Evolutionary conservation across 1,140 invertebrate genomes (phyloP).

Genomic region (Colletes latitarsis): DNA sequence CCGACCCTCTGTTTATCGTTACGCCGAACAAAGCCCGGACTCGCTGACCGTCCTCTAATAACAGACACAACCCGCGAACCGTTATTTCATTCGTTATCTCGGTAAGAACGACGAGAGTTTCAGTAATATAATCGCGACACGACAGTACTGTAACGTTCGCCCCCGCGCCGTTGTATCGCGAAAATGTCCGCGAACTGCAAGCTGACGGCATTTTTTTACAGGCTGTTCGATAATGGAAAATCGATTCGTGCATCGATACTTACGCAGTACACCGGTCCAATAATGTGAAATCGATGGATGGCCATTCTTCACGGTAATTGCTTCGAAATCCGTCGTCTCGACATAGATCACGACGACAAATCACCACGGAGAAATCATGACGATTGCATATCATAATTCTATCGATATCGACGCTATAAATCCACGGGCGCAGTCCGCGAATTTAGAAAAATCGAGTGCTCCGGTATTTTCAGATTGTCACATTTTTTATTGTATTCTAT

Average conservation of each 20-base stretch:
- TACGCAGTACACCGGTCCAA: conserved; percentile 17
- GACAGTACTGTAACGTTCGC: neutral
- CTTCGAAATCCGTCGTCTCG: neutral
- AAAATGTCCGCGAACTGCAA: neutral
- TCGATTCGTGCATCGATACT: conserved; percentile 33
- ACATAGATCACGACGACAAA: neutral
- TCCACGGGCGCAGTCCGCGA: no score
- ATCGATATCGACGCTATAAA: no score
- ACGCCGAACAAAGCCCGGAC: neutral
- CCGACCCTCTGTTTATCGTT: conserved; percentile 14
- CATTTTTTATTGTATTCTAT: no score
- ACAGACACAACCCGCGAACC: neutral
- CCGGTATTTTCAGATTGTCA: no score
- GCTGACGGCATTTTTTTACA: conserved; percentile 10
- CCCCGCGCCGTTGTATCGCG: neutral
- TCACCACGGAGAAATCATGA: neutral
- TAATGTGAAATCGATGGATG: conserved; percentile 35
- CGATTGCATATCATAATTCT: neutral
- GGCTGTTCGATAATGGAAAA: conserved; percentile 24
- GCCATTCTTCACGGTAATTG: neutral
- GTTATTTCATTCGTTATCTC: neutral
- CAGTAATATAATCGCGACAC: conserved; percentile 12
- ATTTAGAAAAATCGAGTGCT: no score
- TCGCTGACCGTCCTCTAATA: conserved; percentile 28
- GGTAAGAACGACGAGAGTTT: neutral